A percentile compares a stretch with the other conserved stretches of the same genome.
Conservation (phyloP, 1,140 invertebrate genomes). For the Xylocopa sonorina region DNA sequence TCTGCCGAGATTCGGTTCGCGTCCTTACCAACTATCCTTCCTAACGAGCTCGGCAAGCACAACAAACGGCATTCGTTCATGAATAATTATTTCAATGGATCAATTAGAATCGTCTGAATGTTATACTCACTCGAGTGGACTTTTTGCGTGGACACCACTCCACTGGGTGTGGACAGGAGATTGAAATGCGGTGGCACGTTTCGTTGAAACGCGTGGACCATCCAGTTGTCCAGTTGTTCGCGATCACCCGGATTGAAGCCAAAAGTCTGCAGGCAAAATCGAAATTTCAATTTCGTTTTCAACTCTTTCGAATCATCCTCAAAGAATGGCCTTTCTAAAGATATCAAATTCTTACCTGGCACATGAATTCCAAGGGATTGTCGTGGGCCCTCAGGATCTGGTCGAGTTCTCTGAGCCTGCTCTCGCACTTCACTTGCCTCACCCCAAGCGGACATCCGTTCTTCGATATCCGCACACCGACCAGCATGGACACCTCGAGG, state of each 20-base stretch:
- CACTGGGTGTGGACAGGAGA: conserved; percentile 83
- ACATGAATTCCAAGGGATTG: conserved; percentile 93
- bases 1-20: not conserved
- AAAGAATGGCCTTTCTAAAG: no score
- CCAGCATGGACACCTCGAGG: conserved; percentile 90
- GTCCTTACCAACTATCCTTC: conserved; percentile 35
- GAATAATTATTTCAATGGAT: not conserved
- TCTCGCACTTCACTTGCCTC: conserved; percentile 92
- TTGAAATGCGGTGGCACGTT: conserved; percentile 92
- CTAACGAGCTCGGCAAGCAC: not conserved
- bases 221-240: conserved; percentile 90
- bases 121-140: conserved; percentile 78
- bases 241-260: conserved; percentile 89
- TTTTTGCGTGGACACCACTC: conserved; percentile 70
- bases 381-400: conserved; percentile 89
- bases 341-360: conserved; percentile 85
- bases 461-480: conserved; percentile 89
- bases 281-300: no score
- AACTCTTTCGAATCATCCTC: no score
- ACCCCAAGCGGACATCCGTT: conserved; percentile 90
- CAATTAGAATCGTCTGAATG: no score
- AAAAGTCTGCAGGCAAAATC: conserved; percentile 84
- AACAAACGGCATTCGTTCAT: not conserved
- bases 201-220: conserved; percentile 90
- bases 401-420: conserved; percentile 90